These are phyloP conservation scores for Aselliscus stoliczkanus DNA, from an alignment of 2,797 vertebrate species.

Conservation along the genomic window DNA sequence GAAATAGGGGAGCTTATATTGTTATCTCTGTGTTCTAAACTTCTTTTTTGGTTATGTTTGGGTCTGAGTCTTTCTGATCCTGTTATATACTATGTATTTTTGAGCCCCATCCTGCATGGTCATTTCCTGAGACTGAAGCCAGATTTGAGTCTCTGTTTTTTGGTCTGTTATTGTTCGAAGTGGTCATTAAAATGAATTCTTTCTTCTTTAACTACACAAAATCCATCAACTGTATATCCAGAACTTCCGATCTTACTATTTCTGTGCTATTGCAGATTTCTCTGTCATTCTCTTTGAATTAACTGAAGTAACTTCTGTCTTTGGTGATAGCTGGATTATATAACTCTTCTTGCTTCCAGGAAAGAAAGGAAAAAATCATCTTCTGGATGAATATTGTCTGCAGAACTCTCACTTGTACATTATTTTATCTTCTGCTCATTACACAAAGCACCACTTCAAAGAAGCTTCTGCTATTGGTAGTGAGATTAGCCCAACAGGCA, in stretches of 20 bases:
- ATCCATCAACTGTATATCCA: background rate
- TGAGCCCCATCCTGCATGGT: background rate
- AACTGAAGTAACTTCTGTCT: background rate
- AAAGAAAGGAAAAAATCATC: background rate
- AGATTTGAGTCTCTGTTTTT: background rate
- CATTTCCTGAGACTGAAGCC: background rate
- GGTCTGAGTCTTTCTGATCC: background rate
- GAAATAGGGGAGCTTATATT: background rate
- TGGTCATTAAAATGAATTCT: background rate
- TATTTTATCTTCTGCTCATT: background rate
- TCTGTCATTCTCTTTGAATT: background rate
- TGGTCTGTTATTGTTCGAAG: background rate
- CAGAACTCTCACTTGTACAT: background rate
- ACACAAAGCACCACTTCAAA: constrained; percentile 1
- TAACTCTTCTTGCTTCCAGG: background rate
- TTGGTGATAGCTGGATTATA: background rate
- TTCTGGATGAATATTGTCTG: background rate
- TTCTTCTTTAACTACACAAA: background rate
- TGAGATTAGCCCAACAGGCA: background rate
- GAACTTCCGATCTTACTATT: background rate
- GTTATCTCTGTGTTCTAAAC: background rate
- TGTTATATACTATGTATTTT: background rate
- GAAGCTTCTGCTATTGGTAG: background rate
- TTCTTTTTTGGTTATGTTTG: background rate
- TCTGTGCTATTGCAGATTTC: background rate